Evolutionary conservation across 2,888 invertebrate species (phyloP).

Genomic region (Diadegma fenestrale): DNA sequence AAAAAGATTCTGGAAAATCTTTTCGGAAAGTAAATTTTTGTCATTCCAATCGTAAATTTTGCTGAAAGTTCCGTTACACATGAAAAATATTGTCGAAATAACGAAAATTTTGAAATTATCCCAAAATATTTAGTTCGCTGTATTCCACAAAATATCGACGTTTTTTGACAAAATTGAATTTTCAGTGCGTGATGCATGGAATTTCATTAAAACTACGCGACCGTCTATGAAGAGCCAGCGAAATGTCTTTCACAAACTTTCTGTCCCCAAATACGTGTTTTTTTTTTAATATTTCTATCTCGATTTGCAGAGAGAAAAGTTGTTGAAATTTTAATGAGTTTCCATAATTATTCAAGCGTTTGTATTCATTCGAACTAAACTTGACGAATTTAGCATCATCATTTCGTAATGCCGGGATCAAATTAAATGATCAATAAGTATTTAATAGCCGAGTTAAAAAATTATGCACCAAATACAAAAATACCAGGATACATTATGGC

Average conservation of each 20-base stretch:
- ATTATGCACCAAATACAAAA: conserved; percentile 2
- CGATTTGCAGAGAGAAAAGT: not conserved
- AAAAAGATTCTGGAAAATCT: no score
- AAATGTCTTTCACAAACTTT: not conserved
- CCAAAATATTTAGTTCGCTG: no score
- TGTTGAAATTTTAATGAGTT: conserved; percentile 1
- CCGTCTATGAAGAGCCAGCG: not conserved
- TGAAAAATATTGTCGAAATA: no score
- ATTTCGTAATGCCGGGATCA: not conserved
- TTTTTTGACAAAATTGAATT: no score
- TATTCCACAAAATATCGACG: no score
- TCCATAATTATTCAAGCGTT: not conserved
- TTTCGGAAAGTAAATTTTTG: no score
- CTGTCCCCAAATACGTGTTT: not conserved
- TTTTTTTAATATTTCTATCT: not conserved
- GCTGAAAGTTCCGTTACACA: no score
- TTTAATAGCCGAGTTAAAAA: not conserved
- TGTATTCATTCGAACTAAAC: not conserved
- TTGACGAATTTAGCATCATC: not conserved
- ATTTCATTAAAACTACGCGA: not conserved
- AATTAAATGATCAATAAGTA: not conserved
- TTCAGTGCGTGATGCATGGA: not conserved
- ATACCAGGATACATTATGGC: conserved; percentile 1
- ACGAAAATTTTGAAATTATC: no score
- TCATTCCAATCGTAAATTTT: no score